These are phyloP conservation scores for Capreolus pygargus DNA, from an alignment of 2,113 vertebrate species.

Conservation along the genomic window DNA sequence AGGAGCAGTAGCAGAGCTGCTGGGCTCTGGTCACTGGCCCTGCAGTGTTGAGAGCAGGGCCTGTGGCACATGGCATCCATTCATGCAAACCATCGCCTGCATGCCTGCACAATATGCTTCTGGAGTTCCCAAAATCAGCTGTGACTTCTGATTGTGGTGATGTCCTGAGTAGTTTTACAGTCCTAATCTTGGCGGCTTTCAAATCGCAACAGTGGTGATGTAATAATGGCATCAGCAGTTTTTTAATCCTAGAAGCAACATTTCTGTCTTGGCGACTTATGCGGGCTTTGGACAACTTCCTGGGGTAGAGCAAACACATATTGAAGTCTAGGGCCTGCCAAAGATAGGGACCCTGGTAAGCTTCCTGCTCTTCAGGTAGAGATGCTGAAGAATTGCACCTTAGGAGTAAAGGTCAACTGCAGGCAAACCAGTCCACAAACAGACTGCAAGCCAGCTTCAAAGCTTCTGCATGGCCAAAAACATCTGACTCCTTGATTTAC, in stretches of 20 bases:
- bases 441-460: not conserved
- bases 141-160: not conserved
- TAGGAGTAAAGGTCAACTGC: not conserved
- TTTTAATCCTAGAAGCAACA: not conserved
- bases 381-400: not conserved
- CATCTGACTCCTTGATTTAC: not conserved
- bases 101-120: not conserved
- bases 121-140: too few relatives aligned
- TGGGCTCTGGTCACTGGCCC: not conserved
- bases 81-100: rapidly evolving
- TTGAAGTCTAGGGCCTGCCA: not conserved
- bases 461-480: not conserved
- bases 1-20: not conserved
- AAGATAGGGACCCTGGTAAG: not conserved
- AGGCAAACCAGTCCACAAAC: not conserved
- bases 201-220: too few relatives aligned
- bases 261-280: not conserved
- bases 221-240: too few relatives aligned
- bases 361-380: not conserved
- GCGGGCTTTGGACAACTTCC: not conserved
- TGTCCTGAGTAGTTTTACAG: not conserved
- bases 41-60: not conserved
- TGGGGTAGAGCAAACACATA: not conserved
- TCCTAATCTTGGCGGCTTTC: not conserved
- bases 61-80: rapidly evolving